phyloP scores from a whole-genome alignment of 2,797 vertebrate species.

The Anguilla megastoma region DNA sequence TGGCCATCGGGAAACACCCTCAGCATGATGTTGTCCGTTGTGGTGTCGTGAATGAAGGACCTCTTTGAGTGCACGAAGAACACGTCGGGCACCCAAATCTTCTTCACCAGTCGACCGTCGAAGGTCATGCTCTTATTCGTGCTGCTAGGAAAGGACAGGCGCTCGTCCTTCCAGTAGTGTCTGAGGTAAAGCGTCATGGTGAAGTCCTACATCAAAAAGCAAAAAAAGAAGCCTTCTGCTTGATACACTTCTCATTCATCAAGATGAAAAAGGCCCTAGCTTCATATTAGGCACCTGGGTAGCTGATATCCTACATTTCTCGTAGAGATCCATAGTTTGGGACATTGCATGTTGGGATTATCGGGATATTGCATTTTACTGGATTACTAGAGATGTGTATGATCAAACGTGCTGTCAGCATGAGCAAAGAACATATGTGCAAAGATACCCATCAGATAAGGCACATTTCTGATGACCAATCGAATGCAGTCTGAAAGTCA shows the following conservation, averaged over 20 bases:
- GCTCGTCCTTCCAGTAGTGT: constrained; percentile 96
- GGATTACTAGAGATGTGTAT: constrained; percentile 55
- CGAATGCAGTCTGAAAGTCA: constrained; percentile 12
- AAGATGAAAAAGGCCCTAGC: neutral
- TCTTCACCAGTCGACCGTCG: constrained; percentile 90
- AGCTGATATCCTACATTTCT: constrained; percentile 28
- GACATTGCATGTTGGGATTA: constrained; percentile 46
- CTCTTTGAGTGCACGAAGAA: constrained; percentile 98
- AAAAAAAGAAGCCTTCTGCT: neutral
- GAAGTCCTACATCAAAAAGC: constrained; percentile 78
- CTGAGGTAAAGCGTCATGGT: constrained; percentile 96
- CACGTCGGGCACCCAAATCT: constrained; percentile 98
- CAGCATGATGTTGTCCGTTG: constrained; percentile 95
- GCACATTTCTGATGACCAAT: constrained; percentile 15
- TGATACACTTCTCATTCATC: neutral
- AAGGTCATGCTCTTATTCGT: constrained; percentile 98
- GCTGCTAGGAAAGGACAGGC: constrained; percentile 86
- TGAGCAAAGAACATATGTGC: constrained; percentile 53
- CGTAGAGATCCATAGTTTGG: constrained; percentile 6
- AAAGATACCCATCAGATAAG: constrained; percentile 10
- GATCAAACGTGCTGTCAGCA: constrained; percentile 42
- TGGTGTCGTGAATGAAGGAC: constrained; percentile 94
- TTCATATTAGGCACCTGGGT: neutral
- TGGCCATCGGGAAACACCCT: constrained; percentile 92
- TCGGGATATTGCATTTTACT: neutral